phyloP scores from a whole-genome alignment of 2,113 vertebrate genomes.

The Ondatra zibethicus region DNA sequence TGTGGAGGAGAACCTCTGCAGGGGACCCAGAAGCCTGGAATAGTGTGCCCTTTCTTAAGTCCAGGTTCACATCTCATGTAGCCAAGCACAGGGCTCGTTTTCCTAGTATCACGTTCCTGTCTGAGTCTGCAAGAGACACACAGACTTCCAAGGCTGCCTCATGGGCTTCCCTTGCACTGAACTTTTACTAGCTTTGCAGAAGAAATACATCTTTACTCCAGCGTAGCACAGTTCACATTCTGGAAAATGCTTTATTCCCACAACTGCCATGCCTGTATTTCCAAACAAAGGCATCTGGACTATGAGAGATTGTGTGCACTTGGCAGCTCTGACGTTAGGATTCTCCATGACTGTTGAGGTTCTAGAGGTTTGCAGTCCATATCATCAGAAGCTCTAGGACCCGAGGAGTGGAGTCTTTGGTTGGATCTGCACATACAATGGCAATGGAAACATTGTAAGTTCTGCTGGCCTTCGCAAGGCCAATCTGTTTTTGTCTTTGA shows the following conservation, averaged over 20 bases:
- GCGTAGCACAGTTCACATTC: background rate
- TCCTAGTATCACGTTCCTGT: background rate
- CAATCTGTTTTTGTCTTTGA: background rate
- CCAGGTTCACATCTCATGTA: background rate
- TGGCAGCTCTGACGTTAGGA: background rate
- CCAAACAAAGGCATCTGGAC: constrained; percentile 18
- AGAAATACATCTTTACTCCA: background rate
- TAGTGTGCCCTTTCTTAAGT: background rate
- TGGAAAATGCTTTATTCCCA: constrained; percentile 18
- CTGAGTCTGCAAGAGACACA: background rate
- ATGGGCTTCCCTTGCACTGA: background rate
- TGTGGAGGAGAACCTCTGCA: constrained; percentile 47
- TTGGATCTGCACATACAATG: background rate
- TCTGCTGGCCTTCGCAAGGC: background rate
- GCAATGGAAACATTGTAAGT: background rate
- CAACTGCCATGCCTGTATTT: background rate
- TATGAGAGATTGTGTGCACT: background rate
- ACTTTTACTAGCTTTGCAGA: background rate
- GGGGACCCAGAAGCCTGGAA: background rate
- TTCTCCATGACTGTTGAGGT: background rate
- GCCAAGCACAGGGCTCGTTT: background rate
- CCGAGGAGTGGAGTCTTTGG: background rate
- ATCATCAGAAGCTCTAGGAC: background rate
- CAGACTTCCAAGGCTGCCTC: background rate
- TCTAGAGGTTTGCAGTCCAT: background rate